Percentiles rank a stretch among this genome's conserved stretches.
Evolutionary conservation across 2,797 vertebrate species (phyloP).

Genomic region (Stomatorhinus walkeri): DNA sequence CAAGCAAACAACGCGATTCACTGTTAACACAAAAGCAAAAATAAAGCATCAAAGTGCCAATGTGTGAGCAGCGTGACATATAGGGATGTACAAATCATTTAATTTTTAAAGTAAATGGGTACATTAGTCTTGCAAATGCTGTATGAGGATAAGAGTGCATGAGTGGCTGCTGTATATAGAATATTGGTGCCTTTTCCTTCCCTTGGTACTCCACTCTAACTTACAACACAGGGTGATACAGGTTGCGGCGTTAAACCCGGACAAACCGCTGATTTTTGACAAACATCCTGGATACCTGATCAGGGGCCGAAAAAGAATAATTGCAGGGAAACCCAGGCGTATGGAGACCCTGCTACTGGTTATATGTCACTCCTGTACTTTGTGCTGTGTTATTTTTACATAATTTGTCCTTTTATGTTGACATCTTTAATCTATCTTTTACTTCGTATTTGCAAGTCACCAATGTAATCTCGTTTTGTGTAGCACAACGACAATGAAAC

Average conservation of each 20-base stretch:
- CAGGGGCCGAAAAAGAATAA: neutral
- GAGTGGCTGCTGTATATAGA: neutral
- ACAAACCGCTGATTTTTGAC: neutral
- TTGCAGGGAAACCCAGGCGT: neutral
- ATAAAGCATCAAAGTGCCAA: neutral
- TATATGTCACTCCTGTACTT: neutral
- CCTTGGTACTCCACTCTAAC: neutral
- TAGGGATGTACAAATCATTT: neutral
- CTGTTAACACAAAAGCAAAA: neutral
- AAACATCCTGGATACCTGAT: neutral
- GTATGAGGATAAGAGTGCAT: neutral
- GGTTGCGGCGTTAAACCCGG: neutral
- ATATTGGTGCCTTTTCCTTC: neutral
- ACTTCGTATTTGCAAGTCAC: neutral
- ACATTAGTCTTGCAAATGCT: neutral
- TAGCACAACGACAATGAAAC: neutral
- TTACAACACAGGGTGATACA: neutral
- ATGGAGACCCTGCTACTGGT: neutral
- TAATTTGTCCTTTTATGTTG: neutral
- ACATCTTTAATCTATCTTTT: neutral
- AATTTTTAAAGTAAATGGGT: neutral
- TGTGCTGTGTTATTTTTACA: neutral
- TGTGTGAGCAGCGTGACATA: neutral
- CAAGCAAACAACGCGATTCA: neutral
- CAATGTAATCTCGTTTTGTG: neutral